phyloP scores from a whole-genome alignment of 2,888 invertebrate species.

The Bruchidius siliquastri region DNA sequence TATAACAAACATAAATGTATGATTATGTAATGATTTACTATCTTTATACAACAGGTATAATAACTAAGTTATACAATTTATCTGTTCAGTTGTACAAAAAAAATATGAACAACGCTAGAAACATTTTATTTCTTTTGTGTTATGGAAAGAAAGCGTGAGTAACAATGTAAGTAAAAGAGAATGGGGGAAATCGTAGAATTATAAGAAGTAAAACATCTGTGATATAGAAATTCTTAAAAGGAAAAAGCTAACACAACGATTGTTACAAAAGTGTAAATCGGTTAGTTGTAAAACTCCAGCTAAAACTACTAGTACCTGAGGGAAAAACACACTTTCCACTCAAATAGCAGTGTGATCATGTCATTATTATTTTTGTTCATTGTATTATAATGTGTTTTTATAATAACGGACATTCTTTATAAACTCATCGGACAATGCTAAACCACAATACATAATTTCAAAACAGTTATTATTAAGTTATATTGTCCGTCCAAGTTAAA shows the following conservation, averaged over 20 bases:
- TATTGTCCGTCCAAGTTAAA: not conserved
- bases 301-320: not conserved
- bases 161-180: not conserved
- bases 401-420: not conserved
- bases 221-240: slow-evolving; percentile 39
- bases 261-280: slow-evolving; percentile 27
- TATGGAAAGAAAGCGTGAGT: not conserved
- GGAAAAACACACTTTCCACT: not conserved
- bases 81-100: not conserved
- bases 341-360: not conserved
- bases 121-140: not conserved
- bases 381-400: not conserved
- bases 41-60: not conserved
- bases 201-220: slow-evolving; percentile 50
- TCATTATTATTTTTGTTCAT: not conserved
- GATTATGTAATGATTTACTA: not conserved
- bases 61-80: not conserved
- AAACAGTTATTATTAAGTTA: not conserved
- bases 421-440: not conserved
- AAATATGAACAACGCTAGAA: not conserved
- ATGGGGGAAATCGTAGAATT: not conserved
- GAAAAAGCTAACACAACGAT: slow-evolving; percentile 30
- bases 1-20: not conserved
- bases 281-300: slow-evolving; percentile 1
- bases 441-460: not conserved